phyloP scores from a whole-genome alignment of 64 coral and sea anemone genomes.

The Hydrozoanthus tunicans region DNA sequence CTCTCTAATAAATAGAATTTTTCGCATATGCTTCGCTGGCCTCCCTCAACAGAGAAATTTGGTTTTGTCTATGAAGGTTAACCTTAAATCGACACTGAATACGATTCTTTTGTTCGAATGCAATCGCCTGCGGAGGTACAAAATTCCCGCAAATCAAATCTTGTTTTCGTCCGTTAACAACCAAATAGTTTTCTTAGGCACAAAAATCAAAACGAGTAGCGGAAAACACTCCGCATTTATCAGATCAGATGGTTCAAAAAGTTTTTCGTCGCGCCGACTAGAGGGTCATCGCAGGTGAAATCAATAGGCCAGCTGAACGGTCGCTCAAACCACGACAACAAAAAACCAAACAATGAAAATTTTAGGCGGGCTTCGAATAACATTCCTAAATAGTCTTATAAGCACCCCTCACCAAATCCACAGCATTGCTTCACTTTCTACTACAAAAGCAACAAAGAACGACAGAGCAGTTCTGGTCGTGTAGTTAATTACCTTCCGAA shows the following conservation, averaged over 20 bases:
- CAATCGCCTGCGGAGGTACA: background rate
- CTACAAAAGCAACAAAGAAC: background rate
- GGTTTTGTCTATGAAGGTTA: background rate
- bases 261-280: background rate
- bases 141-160: background rate
- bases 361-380: conserved; percentile 34
- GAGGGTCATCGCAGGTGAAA: conserved; percentile 47
- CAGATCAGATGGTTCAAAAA: background rate
- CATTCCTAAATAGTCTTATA: background rate
- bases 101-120: conserved; percentile 6
- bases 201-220: background rate
- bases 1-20: background rate
- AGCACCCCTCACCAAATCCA: background rate
- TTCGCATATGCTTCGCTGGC: background rate
- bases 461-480: background rate
- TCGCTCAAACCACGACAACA: background rate
- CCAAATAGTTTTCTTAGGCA: background rate
- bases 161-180: background rate
- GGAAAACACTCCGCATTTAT: background rate
- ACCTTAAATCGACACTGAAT: background rate
- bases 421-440: conserved; percentile 15
- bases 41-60: conserved; percentile 7
- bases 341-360: conserved; percentile 41
- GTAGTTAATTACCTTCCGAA: conserved; percentile 78
- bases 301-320: background rate